Conservation (phyloP, 2,888 invertebrate genomes). For the Quadriops clusia region DNA sequence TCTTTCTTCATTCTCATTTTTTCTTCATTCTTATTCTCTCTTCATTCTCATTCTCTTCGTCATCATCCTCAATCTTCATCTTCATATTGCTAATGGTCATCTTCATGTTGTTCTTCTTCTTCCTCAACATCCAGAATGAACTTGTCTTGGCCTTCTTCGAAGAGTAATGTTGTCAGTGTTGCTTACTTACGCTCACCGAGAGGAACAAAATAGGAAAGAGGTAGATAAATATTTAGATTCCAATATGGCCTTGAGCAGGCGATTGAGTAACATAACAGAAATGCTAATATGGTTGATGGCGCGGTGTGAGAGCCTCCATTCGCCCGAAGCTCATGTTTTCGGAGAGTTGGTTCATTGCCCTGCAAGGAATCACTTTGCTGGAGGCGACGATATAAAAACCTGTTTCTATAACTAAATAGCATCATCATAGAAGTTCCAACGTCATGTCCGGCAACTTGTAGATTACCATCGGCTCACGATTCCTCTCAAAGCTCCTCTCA, state of each 20-base stretch:
- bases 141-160: no score
- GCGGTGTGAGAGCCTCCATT: conserved; percentile 17
- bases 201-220: no score
- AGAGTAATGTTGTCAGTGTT: no score
- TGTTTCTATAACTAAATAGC: conserved; percentile 29
- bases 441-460: conserved; percentile 24
- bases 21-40: no score
- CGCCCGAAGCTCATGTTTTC: conserved; percentile 16
- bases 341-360: conserved; percentile 23
- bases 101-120: no score
- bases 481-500: not conserved
- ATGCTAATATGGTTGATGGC: conserved; percentile 16
- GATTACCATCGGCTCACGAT: conserved; percentile 10
- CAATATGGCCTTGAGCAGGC: conserved; percentile 14
- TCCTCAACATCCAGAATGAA: no score
- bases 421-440: conserved; percentile 22
- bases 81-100: no score
- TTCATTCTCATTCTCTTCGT: no score
- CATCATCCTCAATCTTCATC: no score
- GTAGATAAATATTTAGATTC: conserved; percentile 11
- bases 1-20: no score
- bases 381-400: conserved; percentile 28
- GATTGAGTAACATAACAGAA: conserved; percentile 16
- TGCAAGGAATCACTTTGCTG: conserved; percentile 23
- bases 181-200: no score